phyloP scores from a whole-genome alignment of 2,113 vertebrate genomes.

The Pygathrix nemaeus region DNA sequence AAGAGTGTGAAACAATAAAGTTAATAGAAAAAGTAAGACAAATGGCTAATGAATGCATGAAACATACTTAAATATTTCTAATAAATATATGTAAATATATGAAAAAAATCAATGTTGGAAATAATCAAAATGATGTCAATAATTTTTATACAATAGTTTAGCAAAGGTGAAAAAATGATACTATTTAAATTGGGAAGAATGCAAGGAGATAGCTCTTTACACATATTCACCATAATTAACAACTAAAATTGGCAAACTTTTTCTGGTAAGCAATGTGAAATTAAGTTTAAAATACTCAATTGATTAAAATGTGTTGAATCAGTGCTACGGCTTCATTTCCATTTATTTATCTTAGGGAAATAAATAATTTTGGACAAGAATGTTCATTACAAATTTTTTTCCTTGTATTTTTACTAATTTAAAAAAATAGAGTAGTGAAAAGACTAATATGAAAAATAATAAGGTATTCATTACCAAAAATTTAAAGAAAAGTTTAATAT shows the following conservation, averaged over 20 bases:
- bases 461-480: not conserved
- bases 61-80: not conserved
- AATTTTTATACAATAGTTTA: conserved; percentile 25
- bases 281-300: not conserved
- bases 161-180: not conserved
- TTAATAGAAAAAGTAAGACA: conserved; percentile 7
- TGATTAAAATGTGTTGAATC: not conserved
- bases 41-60: not conserved
- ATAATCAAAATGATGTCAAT: not conserved
- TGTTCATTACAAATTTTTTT: not conserved
- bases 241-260: not conserved
- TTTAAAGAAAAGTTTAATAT: not conserved
- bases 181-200: not conserved
- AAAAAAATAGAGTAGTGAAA: not conserved
- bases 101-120: not conserved
- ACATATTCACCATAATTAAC: not conserved
- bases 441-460: not conserved
- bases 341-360: not conserved
- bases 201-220: not conserved
- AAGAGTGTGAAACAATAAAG: not conserved
- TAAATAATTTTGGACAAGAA: not conserved
- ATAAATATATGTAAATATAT: not conserved
- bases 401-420: not conserved
- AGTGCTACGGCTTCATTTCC: not conserved
- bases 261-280: not conserved